Evolutionary conservation across 2,888 invertebrate species (phyloP).

Genomic region (Nebria brevicollis): DNA sequence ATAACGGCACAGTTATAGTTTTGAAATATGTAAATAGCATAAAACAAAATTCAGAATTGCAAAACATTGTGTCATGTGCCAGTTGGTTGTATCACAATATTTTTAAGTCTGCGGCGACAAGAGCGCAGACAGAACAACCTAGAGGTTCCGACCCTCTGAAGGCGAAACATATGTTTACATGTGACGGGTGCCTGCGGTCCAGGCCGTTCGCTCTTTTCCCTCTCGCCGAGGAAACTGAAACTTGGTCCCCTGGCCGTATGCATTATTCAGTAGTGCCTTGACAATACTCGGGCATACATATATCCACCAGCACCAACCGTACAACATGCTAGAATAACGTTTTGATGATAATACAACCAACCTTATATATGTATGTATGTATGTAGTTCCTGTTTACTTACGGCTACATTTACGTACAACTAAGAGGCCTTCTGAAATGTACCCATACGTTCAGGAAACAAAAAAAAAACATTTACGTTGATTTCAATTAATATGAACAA

Average conservation of each 20-base stretch:
- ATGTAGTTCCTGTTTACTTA: constrained; percentile 35
- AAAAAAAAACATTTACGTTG: too few relatives aligned
- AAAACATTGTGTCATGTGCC: neutral
- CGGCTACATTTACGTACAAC: constrained; percentile 38
- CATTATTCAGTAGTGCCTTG: constrained; percentile 36
- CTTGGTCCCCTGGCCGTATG: constrained; percentile 43
- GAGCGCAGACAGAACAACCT: neutral
- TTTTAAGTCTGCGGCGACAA: neutral
- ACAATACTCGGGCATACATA: constrained; percentile 15
- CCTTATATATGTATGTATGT: neutral
- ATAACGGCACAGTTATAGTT: neutral
- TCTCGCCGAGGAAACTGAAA: constrained; percentile 37
- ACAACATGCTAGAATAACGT: constrained; percentile 34
- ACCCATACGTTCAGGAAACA: neutral
- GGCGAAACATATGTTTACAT: constrained; percentile 15
- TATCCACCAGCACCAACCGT: constrained; percentile 19
- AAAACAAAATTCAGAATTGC: neutral
- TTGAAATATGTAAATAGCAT: neutral
- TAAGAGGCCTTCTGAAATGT: neutral
- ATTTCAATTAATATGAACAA: too few relatives aligned
- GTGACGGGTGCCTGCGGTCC: constrained; percentile 13
- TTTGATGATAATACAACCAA: constrained; percentile 46
- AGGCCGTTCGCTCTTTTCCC: constrained; percentile 2
- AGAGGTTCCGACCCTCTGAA: neutral
- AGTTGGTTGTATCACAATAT: neutral